These are phyloP conservation scores for Aporophyla nigra DNA, from an alignment of 2,888 invertebrate genomes.

Conservation along the genomic window DNA sequence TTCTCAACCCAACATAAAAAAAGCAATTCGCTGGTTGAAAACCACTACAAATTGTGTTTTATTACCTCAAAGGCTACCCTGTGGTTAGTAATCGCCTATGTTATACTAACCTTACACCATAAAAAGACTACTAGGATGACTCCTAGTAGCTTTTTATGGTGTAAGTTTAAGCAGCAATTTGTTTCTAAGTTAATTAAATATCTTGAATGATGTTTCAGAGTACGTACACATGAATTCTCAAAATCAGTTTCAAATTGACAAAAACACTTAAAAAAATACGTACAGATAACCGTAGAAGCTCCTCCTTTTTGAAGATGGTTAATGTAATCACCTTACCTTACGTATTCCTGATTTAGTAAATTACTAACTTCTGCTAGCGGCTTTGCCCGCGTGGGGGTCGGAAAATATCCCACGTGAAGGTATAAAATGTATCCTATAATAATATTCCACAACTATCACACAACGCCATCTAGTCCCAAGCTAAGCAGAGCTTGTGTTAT, in stretches of 20 bases:
- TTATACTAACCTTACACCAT: not conserved
- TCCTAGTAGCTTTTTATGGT: too few species aligned
- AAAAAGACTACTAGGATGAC: not conserved
- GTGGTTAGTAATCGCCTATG: slow-evolving; percentile 16
- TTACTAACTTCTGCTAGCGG: too few species aligned
- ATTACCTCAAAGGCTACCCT: slow-evolving; percentile 8
- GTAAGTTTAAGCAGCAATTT: not conserved
- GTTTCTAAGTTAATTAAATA: not conserved
- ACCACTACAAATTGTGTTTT: slow-evolving; percentile 28
- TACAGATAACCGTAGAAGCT: not conserved
- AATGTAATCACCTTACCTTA: not conserved
- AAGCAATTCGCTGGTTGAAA: slow-evolving; percentile 1
- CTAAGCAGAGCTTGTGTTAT: too few species aligned
- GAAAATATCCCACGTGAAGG: too few species aligned
- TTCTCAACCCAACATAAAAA: not conserved
- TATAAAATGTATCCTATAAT: too few species aligned
- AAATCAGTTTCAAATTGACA: not conserved
- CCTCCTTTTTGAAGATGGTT: not conserved
- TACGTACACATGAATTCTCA: not conserved
- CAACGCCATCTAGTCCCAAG: too few species aligned
- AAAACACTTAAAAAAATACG: not conserved
- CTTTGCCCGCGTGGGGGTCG: too few species aligned
- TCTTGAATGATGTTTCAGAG: not conserved
- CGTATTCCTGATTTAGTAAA: not conserved
- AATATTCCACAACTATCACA: too few species aligned